These are phyloP conservation scores for Drosophila yooni DNA, from an alignment of 2,888 invertebrate genomes.

Conservation along the genomic window DNA sequence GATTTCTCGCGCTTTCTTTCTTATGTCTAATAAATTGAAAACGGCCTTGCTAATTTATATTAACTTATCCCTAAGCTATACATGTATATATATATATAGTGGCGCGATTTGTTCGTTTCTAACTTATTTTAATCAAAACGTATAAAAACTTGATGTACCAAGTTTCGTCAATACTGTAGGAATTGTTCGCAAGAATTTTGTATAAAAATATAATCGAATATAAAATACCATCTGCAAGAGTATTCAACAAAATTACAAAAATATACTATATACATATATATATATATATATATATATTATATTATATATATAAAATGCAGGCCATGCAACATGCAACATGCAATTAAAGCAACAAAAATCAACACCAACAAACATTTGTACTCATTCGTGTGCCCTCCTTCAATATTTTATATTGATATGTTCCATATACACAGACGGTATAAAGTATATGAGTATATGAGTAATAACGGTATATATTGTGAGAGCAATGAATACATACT, in stretches of 20 bases:
- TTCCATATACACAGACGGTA: constrained; percentile 26
- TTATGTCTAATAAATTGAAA: background rate
- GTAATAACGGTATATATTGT: constrained; percentile 25
- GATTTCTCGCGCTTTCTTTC: constrained; percentile 19
- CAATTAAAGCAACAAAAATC: constrained; percentile 6
- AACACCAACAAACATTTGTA: constrained; percentile 34
- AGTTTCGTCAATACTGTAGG: background rate
- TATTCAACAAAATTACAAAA: constrained; percentile 11
- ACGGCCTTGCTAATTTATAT: background rate
- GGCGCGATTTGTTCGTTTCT: background rate
- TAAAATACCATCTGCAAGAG: constrained; percentile 1
- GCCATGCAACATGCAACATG: constrained; percentile 22
- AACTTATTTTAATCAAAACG: background rate
- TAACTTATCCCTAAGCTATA: background rate
- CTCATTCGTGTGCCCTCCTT: constrained; percentile 73
- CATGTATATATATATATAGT: background rate
- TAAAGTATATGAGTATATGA: constrained; percentile 1
- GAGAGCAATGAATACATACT: constrained; percentile 25
- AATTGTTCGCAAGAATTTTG: constrained; percentile 2
- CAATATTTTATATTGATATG: constrained; percentile 53
- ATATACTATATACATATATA: constrained; percentile 1
- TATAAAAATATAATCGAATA: constrained; percentile 1
- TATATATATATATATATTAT: constrained; percentile 5
- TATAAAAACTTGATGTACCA: background rate
- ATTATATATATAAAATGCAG: constrained; percentile 13